A percentile compares a stretch with the other conserved stretches of the same genome.
Evolutionary conservation across 2,888 invertebrate genomes (phyloP).

Genomic region (Artemia sinica): DNA sequence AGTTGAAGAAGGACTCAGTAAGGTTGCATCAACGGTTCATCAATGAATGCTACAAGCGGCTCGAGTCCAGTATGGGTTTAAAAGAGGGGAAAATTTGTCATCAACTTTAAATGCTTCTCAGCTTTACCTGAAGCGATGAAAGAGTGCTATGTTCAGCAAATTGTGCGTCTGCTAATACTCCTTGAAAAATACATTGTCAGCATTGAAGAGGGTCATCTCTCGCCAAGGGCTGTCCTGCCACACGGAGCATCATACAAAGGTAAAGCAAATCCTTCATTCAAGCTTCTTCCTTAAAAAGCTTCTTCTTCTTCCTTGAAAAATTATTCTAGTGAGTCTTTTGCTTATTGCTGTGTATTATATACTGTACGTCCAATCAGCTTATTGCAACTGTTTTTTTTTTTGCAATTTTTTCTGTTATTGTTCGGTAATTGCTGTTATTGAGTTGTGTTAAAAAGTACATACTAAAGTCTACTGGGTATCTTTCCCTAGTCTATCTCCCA

Average conservation of each 20-base stretch:
- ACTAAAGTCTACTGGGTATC: too few relatives aligned
- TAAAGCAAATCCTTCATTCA: neutral
- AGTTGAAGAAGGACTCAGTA: constrained; percentile 33
- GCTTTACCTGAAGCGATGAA: constrained; percentile 8
- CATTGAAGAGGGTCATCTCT: constrained; percentile 33
- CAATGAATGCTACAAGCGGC: constrained; percentile 33
- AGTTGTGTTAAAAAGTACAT: too few relatives aligned
- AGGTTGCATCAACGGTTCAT: constrained; percentile 35
- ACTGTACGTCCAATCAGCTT: too few relatives aligned
- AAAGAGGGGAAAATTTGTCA: neutral
- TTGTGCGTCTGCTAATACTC: constrained; percentile 34
- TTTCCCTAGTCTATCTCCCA: too few relatives aligned
- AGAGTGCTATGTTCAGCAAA: constrained; percentile 28
- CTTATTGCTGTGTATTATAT: too few relatives aligned
- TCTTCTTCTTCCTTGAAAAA: too few relatives aligned
- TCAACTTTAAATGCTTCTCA: constrained; percentile 12
- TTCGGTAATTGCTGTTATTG: too few relatives aligned
- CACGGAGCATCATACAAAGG: constrained; percentile 35
- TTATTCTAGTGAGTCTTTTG: too few relatives aligned
- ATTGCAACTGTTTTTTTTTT: too few relatives aligned
- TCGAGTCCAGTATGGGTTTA: constrained; percentile 29
- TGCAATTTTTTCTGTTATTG: too few relatives aligned
- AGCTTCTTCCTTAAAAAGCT: too few relatives aligned
- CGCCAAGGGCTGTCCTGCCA: constrained; percentile 33
- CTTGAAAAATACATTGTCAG: constrained; percentile 34